Evolutionary conservation across 2,113 vertebrate species (phyloP), one percentile per base, ranked within the genome.

Genomic region (Heliornis fulica): DNA sequence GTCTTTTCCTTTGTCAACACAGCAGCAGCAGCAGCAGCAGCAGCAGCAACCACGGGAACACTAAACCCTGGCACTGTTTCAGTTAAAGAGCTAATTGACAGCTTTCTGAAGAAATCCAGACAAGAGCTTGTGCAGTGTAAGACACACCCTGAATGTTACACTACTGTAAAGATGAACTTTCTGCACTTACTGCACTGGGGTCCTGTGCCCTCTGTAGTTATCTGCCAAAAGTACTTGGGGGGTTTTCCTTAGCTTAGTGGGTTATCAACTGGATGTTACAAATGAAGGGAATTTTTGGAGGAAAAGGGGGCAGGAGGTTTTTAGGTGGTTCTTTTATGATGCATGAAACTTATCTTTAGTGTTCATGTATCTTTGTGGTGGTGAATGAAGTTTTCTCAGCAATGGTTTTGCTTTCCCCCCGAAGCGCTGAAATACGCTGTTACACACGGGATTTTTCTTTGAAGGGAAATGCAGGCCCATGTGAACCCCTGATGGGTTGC

Each of bases 61-160:
- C 4, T 17, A 28, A 14, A 5, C 10, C 2, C 71, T 31, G 5
- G 40, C 25, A 0, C 78, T 87, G 34, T 2, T 75, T 1, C 15
- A 38, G 0, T 2, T 31, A 94, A 96, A 72, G 86, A 83, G 1
- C 83, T 94, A 14, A 4, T 97, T 1, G 70, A 48, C 53, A 93
- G 45, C 65, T 97, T 97, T 60, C 77, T 96, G 90, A 95, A 89
- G 79, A 98, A 97, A 94, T 56, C 97, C 65, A 98, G 99, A 95
- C 41, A 38, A 7, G 98, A 99, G 17, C 98, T 99, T 40, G 71
- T 99, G 83, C 96, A 98, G 25, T 98, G 99, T 99, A 97, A 99
- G 99, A 97, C 53, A 60, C 99, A 96, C 56, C 57, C 43, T 7
- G 41, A 28, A n/a, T 0, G 2, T 74, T 72, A 21, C 9, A 8